Percentiles rank a stretch among this genome's conserved stretches.
These are phyloP conservation scores for Toxostoma redivivum DNA, from an alignment of 2,113 vertebrate species.

Conservation along the genomic window DNA sequence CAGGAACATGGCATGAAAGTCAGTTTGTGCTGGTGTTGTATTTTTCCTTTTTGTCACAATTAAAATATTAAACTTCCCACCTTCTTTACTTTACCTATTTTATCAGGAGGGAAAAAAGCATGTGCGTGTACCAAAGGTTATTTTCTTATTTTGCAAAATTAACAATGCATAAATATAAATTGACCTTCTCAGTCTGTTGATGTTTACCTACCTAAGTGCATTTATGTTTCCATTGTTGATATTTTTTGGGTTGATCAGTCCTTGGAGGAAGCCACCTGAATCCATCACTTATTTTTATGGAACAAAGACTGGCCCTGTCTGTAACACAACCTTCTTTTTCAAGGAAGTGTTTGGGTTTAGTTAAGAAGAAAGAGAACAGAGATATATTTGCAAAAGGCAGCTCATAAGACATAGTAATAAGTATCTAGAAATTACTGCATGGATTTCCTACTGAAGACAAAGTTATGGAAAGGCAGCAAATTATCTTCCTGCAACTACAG, in stretches of 20 bases:
- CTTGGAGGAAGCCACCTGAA: neutral
- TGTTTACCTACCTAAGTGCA: neutral
- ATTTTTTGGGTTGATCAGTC: neutral
- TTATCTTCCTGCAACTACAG: neutral
- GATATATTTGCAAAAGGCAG: neutral
- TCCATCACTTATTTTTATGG: neutral
- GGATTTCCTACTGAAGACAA: neutral
- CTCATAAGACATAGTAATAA: too few species aligned
- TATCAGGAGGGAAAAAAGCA: neutral
- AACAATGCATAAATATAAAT: neutral
- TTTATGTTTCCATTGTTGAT: neutral
- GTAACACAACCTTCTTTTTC: neutral
- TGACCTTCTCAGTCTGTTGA: neutral
- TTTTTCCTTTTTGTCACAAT: neutral
- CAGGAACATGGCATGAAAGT: neutral
- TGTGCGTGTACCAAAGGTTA: neutral
- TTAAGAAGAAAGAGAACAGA: neutral
- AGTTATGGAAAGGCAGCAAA: neutral
- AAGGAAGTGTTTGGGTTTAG: neutral
- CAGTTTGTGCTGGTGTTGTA: neutral
- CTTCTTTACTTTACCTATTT: neutral
- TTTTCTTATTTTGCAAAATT: neutral
- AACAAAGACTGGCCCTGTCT: neutral
- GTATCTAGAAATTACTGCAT: neutral
- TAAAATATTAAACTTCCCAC: neutral